These are phyloP conservation scores for Crossocerus cetratus DNA, from an alignment of 2,888 invertebrate species.

Conservation along the genomic window DNA sequence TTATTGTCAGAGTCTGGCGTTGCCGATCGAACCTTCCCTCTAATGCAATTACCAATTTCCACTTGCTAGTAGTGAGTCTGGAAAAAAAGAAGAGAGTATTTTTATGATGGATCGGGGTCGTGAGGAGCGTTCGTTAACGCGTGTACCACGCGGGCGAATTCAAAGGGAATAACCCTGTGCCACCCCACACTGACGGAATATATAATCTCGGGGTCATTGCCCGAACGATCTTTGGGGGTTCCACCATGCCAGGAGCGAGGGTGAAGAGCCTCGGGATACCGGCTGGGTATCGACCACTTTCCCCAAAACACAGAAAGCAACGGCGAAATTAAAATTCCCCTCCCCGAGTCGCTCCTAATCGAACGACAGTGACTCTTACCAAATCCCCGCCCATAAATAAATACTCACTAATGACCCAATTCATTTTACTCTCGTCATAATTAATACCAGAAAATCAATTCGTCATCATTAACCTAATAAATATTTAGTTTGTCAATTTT, in stretches of 20 bases:
- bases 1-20: too few relatives aligned
- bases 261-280: constrained; percentile 64
- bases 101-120: neutral
- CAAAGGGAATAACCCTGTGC: constrained; percentile 50
- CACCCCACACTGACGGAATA: constrained; percentile 54
- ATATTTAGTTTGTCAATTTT: too few relatives aligned
- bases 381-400: too few relatives aligned
- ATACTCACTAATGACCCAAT: too few relatives aligned
- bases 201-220: constrained; percentile 71
- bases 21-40: too few relatives aligned
- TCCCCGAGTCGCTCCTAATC: neutral
- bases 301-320: constrained; percentile 45
- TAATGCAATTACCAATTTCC: too few relatives aligned
- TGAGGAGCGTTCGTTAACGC: constrained; percentile 18
- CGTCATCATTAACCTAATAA: too few relatives aligned
- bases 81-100: neutral
- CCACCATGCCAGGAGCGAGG: constrained; percentile 66
- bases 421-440: too few relatives aligned
- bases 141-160: constrained; percentile 38
- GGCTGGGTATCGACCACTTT: constrained; percentile 59
- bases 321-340: constrained; percentile 25
- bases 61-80: neutral
- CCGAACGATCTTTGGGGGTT: constrained; percentile 74
- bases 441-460: too few relatives aligned
- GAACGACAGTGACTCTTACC: neutral